Evolutionary conservation across 2,797 vertebrate genomes (phyloP).

Genomic region (Choloepus didactylus): DNA sequence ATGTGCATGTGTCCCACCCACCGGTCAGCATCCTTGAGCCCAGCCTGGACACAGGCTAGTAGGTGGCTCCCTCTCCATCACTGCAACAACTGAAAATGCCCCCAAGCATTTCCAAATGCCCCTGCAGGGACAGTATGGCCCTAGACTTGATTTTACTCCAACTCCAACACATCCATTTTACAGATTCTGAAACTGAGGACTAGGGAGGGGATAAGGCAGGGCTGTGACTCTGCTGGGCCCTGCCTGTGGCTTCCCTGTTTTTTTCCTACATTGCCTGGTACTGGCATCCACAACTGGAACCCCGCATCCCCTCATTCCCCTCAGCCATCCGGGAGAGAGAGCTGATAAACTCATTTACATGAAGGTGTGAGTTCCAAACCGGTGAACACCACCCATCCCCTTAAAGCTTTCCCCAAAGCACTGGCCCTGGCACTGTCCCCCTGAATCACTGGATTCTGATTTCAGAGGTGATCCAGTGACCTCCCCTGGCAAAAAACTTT

Average conservation of each 20-base stretch:
- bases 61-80: not conserved
- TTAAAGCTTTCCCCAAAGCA: not conserved
- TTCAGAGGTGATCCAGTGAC: not conserved
- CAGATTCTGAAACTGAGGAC: not conserved
- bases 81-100: not conserved
- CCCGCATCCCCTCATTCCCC: not conserved
- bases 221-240: too few relatives aligned
- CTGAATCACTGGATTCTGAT: not conserved
- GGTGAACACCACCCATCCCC: too few relatives aligned
- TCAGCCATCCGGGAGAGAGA: not conserved
- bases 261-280: not conserved
- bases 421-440: too few relatives aligned
- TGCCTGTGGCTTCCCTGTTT: not conserved
- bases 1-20: not conserved
- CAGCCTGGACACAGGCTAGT: not conserved
- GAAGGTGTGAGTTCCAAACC: not conserved
- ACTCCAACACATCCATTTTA: not conserved
- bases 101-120: not conserved
- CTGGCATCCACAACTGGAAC: not conserved
- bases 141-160: not conserved
- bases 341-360: not conserved
- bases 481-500: not conserved
- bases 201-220: not conserved
- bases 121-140: not conserved
- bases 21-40: rapidly evolving